Percentiles rank a stretch among this genome's conserved stretches.
These are phyloP conservation scores for Neodiprion fabricii DNA, from an alignment of 1,140 invertebrate genomes.

Conservation along the genomic window DNA sequence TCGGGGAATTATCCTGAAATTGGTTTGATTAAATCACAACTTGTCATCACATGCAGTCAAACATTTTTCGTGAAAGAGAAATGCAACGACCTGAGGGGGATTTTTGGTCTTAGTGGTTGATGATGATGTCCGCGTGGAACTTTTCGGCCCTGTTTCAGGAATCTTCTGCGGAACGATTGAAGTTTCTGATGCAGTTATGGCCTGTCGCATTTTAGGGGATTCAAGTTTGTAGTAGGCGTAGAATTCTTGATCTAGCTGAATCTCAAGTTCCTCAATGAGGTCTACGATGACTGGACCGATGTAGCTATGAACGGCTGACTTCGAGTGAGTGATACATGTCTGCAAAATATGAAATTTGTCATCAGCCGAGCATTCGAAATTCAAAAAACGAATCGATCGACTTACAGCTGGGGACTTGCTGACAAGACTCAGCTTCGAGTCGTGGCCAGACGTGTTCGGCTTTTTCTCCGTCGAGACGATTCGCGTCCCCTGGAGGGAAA, in stretches of 20 bases:
- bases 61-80: neutral
- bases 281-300: conserved; percentile 65
- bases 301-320: conserved; percentile 43
- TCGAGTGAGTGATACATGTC: conserved; percentile 36
- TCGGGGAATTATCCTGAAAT: conserved; percentile 15
- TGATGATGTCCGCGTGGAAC: neutral
- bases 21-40: conserved; percentile 5
- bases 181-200: conserved; percentile 27
- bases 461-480: conserved; percentile 45
- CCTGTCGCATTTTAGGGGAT: conserved; percentile 34
- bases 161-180: conserved; percentile 9
- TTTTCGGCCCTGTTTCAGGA: neutral
- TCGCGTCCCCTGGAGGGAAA: conserved; percentile 75
- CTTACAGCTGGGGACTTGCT: conserved; percentile 43
- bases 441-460: conserved; percentile 23
- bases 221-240: conserved; percentile 47
- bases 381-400: conserved; percentile 18
- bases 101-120: neutral
- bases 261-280: conserved; percentile 62
- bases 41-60: conserved; percentile 11
- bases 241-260: conserved; percentile 54
- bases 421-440: conserved; percentile 35
- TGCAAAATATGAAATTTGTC: conserved; percentile 22
- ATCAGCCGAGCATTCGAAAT: conserved; percentile 22
- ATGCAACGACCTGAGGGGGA: neutral